Conservation (phyloP, 2,797 vertebrate genomes). For the Gambusia yucatana region DNA sequence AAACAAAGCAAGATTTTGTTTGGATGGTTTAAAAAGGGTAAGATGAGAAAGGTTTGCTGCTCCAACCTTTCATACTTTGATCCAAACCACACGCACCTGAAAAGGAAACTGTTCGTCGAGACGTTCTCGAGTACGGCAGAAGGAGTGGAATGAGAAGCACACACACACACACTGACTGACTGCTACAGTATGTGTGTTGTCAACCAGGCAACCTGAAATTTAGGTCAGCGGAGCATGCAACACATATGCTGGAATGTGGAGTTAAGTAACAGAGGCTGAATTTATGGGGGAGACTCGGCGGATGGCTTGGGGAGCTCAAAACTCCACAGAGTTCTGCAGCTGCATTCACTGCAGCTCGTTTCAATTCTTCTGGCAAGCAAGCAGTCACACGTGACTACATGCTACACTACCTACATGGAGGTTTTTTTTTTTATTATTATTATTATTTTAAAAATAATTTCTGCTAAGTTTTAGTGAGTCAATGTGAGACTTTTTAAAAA, state of each 20-base stretch:
- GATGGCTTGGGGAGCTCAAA: constrained; percentile 36
- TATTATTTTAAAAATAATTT: neutral
- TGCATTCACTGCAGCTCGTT: neutral
- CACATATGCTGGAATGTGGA: constrained; percentile 71
- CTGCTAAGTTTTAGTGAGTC: neutral
- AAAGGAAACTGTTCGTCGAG: constrained; percentile 19
- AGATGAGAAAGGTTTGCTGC: constrained; percentile 12
- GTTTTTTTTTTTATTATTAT: neutral
- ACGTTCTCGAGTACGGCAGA: constrained; percentile 48
- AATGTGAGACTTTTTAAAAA: neutral
- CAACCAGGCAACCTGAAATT: constrained; percentile 67
- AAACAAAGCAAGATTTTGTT: neutral
- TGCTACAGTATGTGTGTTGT: constrained; percentile 52
- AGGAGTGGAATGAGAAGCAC: constrained; percentile 42
- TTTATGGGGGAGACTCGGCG: constrained; percentile 14
- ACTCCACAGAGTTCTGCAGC: constrained; percentile 24
- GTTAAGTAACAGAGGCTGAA: constrained; percentile 71
- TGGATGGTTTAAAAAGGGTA: neutral
- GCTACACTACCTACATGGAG: neutral
- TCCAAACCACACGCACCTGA: constrained; percentile 1
- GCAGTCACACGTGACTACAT: neutral
- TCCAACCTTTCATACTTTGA: constrained; percentile 19
- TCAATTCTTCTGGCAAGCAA: constrained; percentile 8
- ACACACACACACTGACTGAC: constrained; percentile 6
- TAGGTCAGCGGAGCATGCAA: constrained; percentile 72